Evolutionary conservation across 2,797 vertebrate genomes (phyloP).

Genomic region (Gadopsis marmoratus): DNA sequence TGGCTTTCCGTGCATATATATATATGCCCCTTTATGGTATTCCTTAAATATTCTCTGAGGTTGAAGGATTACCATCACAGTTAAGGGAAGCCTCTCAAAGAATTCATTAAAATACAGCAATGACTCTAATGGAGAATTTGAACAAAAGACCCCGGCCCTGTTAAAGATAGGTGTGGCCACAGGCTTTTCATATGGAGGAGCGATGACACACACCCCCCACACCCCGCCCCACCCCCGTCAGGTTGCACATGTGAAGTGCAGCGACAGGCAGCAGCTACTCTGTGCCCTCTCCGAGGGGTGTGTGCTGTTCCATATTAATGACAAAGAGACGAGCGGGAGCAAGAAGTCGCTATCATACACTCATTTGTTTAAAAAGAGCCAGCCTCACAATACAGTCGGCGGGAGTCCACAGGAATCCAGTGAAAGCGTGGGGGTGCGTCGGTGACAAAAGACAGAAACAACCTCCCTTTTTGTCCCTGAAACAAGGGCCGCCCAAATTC

Average conservation of each 20-base stretch:
- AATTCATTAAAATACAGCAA: slow-evolving; percentile 76
- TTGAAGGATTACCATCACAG: slow-evolving; percentile 70
- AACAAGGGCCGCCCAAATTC: slow-evolving; percentile 76
- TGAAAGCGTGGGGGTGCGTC: slow-evolving; percentile 74
- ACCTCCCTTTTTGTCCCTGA: slow-evolving; percentile 81
- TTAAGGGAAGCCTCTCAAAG: slow-evolving; percentile 71
- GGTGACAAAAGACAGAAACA: slow-evolving; percentile 83
- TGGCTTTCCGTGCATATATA: slow-evolving; percentile 44
- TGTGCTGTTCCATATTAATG: slow-evolving; percentile 83
- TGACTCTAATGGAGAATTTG: slow-evolving; percentile 72
- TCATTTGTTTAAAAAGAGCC: slow-evolving; percentile 83
- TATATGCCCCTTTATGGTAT: slow-evolving; percentile 30
- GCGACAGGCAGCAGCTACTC: slow-evolving; percentile 72
- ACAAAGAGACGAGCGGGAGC: slow-evolving; percentile 80
- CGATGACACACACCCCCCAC: too few relatives aligned
- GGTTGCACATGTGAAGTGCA: slow-evolving; percentile 75
- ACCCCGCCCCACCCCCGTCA: slow-evolving; percentile 55
- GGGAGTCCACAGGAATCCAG: slow-evolving; percentile 79
- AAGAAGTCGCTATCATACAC: slow-evolving; percentile 83
- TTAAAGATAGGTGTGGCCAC: slow-evolving; percentile 78
- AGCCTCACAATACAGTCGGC: slow-evolving; percentile 80
- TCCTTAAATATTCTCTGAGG: slow-evolving; percentile 58
- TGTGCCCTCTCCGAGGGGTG: slow-evolving; percentile 76
- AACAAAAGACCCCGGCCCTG: slow-evolving; percentile 77
- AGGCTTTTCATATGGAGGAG: slow-evolving; percentile 79